These are phyloP conservation scores for Meteorus sp. DNA, from an alignment of 1,140 invertebrate genomes.

Conservation along the genomic window DNA sequence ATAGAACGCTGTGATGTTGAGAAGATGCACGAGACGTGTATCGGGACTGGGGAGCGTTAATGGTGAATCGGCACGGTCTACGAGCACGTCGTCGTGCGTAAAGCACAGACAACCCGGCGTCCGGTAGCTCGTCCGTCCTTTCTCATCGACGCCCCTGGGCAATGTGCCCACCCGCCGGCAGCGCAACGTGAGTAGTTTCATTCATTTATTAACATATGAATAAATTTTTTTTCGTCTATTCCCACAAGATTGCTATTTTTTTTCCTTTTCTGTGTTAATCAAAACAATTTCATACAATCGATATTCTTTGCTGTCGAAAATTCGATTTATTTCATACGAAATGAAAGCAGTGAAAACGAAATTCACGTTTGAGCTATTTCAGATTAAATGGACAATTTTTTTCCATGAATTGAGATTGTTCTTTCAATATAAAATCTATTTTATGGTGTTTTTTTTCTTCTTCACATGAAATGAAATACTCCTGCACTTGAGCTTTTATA, in stretches of 20 bases:
- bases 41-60: slow-evolving; percentile 39
- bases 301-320: too few relatives aligned
- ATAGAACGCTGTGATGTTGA: slow-evolving; percentile 17
- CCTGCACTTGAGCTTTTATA: too few relatives aligned
- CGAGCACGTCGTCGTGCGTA: slow-evolving; percentile 47
- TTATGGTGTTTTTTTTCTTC: too few relatives aligned
- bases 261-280: too few relatives aligned
- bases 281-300: too few relatives aligned
- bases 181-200: slow-evolving; percentile 58
- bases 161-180: slow-evolving; percentile 59
- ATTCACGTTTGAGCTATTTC: too few relatives aligned
- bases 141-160: slow-evolving; percentile 57
- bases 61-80: slow-evolving; percentile 22
- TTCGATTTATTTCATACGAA: too few relatives aligned
- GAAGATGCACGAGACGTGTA: slow-evolving; percentile 30
- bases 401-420: too few relatives aligned
- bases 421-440: too few relatives aligned
- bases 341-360: too few relatives aligned
- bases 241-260: not conserved
- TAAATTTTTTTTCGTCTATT: not conserved
- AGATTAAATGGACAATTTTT: too few relatives aligned
- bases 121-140: slow-evolving; percentile 56
- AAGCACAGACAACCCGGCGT: slow-evolving; percentile 49
- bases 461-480: too few relatives aligned
- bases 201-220: not conserved